Evolutionary conservation across 2,113 vertebrate genomes (phyloP).

Genomic region (Lophochroa leadbeateri): DNA sequence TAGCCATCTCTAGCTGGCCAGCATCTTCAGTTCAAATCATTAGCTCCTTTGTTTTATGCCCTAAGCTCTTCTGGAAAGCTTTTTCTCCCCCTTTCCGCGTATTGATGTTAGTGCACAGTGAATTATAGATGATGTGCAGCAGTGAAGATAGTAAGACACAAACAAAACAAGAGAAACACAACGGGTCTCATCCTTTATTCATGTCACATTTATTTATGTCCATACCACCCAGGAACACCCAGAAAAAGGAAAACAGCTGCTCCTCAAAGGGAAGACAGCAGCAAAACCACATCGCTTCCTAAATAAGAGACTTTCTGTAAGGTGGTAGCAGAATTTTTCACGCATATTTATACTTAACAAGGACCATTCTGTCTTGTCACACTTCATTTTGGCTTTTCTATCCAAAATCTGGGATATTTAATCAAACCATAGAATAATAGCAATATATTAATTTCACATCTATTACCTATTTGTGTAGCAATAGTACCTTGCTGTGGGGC

Average conservation of each 20-base stretch:
- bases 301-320: neutral
- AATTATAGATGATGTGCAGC: neutral
- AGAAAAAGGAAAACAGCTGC: constrained; percentile 20
- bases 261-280: neutral
- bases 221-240: neutral
- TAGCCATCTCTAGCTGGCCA: neutral
- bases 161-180: neutral
- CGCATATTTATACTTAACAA: neutral
- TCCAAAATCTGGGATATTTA: neutral
- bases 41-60: neutral
- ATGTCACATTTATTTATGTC: constrained; percentile 31
- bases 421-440: neutral
- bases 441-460: neutral
- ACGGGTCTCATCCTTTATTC: constrained; percentile 42
- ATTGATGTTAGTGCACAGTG: neutral
- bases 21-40: neutral
- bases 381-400: neutral
- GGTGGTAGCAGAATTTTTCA: neutral
- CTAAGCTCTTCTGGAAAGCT: neutral
- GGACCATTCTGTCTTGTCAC: neutral
- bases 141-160: neutral
- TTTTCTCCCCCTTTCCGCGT: fast-evolving
- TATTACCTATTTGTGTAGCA: neutral
- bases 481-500: neutral
- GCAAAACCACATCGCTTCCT: neutral